Evolutionary conservation across 2,797 vertebrate genomes (phyloP).

Genomic region (Pampus argenteus): DNA sequence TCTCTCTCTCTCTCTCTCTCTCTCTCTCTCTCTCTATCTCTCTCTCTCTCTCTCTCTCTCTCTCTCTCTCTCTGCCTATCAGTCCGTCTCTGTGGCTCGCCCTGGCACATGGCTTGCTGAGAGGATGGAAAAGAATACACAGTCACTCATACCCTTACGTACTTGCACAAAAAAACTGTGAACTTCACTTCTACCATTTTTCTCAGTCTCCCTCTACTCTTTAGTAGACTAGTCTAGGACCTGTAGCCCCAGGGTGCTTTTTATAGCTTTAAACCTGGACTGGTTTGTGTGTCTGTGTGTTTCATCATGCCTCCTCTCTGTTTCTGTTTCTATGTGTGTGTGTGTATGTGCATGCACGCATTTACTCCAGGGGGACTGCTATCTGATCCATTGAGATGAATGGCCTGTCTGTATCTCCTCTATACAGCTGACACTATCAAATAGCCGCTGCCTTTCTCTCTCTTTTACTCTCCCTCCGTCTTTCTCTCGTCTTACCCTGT

Average conservation of each 20-base stretch:
- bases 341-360: not conserved
- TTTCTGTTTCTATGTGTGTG: conserved; percentile 6
- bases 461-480: conserved; percentile 41
- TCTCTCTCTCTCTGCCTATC: conserved; percentile 3
- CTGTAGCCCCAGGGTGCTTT: conserved; percentile 48
- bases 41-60: not conserved
- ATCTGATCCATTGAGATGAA: conserved; percentile 87
- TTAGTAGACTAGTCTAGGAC: conserved; percentile 34
- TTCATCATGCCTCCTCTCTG: not conserved
- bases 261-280: conserved; percentile 54
- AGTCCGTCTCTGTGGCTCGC: conserved; percentile 5
- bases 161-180: conserved; percentile 18
- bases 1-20: not conserved
- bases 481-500: conserved; percentile 33
- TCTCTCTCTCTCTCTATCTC: conserved; percentile 10
- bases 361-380: conserved; percentile 65
- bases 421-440: conserved; percentile 82
- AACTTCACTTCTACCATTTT: conserved; percentile 43
- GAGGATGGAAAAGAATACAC: conserved; percentile 48
- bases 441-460: conserved; percentile 73
- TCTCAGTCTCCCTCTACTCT: conserved; percentile 40
- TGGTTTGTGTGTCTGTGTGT: conserved; percentile 32
- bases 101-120: conserved; percentile 30
- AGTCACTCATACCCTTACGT: conserved; percentile 1
- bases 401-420: conserved; percentile 82